Evolutionary conservation across 2,888 invertebrate species (phyloP).

Genomic region (Yponomeuta plumbellus): DNA sequence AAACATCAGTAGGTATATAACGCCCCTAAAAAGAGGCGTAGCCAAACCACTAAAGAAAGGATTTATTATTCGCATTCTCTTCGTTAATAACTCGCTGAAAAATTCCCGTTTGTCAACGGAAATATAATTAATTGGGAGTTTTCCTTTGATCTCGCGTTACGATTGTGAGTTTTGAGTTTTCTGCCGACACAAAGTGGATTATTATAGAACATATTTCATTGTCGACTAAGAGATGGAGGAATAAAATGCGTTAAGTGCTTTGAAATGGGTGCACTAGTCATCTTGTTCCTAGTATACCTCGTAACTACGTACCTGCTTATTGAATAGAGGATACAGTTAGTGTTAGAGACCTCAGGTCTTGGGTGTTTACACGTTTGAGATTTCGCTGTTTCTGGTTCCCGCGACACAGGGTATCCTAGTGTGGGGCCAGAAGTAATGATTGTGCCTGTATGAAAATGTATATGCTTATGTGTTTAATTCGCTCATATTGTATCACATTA

Average conservation of each 20-base stretch:
- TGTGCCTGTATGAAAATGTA: too few species aligned
- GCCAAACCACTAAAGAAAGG: not conserved
- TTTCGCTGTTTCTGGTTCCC: too few species aligned
- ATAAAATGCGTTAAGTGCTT: not conserved
- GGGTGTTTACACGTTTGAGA: too few species aligned
- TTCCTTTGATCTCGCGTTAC: slow-evolving; percentile 15
- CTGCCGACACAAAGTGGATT: not conserved
- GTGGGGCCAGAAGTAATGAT: too few species aligned
- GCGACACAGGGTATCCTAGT: too few species aligned
- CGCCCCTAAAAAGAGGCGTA: not conserved
- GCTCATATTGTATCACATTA: too few species aligned
- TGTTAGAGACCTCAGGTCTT: too few species aligned
- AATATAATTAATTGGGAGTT: not conserved
- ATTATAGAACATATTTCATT: not conserved
- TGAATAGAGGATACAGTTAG: too few species aligned
- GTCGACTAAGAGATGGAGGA: not conserved
- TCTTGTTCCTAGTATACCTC: too few species aligned
- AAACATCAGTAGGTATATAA: not conserved
- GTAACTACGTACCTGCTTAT: too few species aligned
- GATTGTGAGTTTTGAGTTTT: not conserved
- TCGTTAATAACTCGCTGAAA: slow-evolving; percentile 16
- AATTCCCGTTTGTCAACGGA: slow-evolving; percentile 18
- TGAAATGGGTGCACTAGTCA: not conserved
- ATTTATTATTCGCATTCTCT: not conserved
- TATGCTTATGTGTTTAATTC: too few species aligned